Evolutionary conservation across 2,888 invertebrate species (phyloP).

Genomic region (Lochmaea crataegi): DNA sequence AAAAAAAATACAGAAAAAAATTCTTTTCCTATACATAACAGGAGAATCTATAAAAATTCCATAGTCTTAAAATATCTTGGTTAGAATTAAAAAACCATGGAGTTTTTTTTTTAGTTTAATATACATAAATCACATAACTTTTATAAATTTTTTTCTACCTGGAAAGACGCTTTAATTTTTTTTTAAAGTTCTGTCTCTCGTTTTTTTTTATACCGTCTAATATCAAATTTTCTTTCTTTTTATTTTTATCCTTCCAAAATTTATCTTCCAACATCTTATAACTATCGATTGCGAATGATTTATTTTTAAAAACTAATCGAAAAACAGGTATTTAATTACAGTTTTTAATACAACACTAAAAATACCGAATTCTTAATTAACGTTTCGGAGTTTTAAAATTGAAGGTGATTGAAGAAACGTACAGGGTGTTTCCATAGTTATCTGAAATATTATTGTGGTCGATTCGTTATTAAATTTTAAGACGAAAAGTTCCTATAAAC

Average conservation of each 20-base stretch:
- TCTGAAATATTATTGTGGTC: too few relatives aligned
- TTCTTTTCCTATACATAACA: too few relatives aligned
- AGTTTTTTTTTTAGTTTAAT: too few relatives aligned
- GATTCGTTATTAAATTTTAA: too few relatives aligned
- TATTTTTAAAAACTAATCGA: constrained; percentile 22
- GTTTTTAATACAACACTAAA: constrained; percentile 65
- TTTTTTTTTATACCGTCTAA: constrained; percentile 56
- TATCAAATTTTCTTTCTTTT: constrained; percentile 77
- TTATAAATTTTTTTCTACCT: constrained; percentile 6
- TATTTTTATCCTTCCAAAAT: constrained; percentile 66
- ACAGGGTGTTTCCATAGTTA: too few relatives aligned
- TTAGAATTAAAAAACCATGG: too few relatives aligned
- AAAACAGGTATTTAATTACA: constrained; percentile 33
- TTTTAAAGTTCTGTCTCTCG: background rate
- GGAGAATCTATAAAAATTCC: too few relatives aligned
- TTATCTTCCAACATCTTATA: constrained; percentile 37
- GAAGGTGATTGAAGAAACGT: constrained; percentile 84
- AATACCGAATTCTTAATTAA: constrained; percentile 76
- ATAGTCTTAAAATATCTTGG: too few relatives aligned
- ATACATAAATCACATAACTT: background rate
- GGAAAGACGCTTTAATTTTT: too few relatives aligned
- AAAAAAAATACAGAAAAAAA: too few relatives aligned
- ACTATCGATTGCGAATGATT: constrained; percentile 20
- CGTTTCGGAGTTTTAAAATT: constrained; percentile 81
- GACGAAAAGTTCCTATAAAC: too few relatives aligned